Evolutionary conservation across 2,113 vertebrate species (phyloP).

Genomic region (Lynx canadensis): DNA sequence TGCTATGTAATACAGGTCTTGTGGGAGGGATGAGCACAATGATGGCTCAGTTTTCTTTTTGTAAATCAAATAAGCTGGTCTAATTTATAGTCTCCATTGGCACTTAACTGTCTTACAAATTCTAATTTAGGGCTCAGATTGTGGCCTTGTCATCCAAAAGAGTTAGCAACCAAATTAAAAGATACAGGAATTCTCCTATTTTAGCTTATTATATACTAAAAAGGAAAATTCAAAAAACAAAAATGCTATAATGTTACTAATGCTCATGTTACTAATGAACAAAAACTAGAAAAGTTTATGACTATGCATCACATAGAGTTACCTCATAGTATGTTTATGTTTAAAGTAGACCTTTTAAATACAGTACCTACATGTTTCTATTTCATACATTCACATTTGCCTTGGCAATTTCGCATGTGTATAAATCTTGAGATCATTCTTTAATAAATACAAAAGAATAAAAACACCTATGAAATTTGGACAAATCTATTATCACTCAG

Average conservation of each 20-base stretch:
- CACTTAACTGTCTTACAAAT: not conserved
- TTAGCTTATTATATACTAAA: not conserved
- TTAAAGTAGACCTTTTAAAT: conserved; percentile 37
- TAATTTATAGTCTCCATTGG: not conserved
- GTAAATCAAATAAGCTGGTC: not conserved
- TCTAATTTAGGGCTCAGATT: not conserved
- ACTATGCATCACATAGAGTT: not conserved
- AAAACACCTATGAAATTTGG: not conserved
- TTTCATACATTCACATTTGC: conserved; percentile 19
- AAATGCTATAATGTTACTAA: not conserved
- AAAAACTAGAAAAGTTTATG: not conserved
- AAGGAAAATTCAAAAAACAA: not conserved
- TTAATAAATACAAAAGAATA: not conserved
- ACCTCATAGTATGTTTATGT: not conserved
- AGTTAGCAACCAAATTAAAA: not conserved
- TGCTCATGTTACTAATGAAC: not conserved
- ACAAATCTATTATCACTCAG: not conserved
- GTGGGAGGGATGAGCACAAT: not conserved
- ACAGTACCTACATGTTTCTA: not conserved
- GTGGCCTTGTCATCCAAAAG: not conserved
- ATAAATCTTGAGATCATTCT: conserved; percentile 19
- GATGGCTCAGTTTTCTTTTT: conserved; percentile 12
- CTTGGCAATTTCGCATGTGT: conserved; percentile 9
- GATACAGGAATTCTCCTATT: not conserved
- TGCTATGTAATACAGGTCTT: not conserved